A percentile compares a stretch with the other conserved stretches of the same genome.
Conservation (phyloP, 2,113 vertebrate genomes). For the Pyrgilauda ruficollis region DNA sequence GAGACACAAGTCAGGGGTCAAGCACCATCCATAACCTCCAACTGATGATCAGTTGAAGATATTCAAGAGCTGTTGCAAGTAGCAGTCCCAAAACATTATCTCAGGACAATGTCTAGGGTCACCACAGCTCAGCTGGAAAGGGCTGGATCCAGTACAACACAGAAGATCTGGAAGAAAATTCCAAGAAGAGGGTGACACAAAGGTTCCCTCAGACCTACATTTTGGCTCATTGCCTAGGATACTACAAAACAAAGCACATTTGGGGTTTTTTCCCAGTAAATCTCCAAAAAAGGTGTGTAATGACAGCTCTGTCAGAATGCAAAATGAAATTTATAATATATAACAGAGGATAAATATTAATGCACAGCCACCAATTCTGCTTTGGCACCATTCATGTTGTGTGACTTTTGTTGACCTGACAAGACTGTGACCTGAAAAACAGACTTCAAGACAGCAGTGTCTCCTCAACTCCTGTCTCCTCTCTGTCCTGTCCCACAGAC, state of each 20-base stretch:
- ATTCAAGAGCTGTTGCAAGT: neutral
- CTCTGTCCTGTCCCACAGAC: neutral
- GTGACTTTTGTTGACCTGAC: neutral
- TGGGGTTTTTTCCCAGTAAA: neutral
- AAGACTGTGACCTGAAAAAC: neutral
- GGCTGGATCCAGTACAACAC: neutral
- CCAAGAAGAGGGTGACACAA: neutral
- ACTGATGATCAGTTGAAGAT: neutral
- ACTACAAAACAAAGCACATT: neutral
- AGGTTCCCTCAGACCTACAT: neutral
- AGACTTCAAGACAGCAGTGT: neutral
- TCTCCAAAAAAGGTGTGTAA: neutral
- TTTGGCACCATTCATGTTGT: neutral
- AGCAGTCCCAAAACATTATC: neutral
- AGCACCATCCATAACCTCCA: neutral
- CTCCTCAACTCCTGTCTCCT: neutral
- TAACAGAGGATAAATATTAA: neutral
- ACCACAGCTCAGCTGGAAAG: neutral
- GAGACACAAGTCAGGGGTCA: neutral
- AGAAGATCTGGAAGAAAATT: neutral
- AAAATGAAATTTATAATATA: neutral
- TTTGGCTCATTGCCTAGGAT: neutral
- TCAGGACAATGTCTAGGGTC: neutral
- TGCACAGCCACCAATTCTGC: neutral
- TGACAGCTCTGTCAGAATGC: neutral